Conservation (phyloP, 2,797 vertebrate genomes). For the Sorex maritimensis region DNA sequence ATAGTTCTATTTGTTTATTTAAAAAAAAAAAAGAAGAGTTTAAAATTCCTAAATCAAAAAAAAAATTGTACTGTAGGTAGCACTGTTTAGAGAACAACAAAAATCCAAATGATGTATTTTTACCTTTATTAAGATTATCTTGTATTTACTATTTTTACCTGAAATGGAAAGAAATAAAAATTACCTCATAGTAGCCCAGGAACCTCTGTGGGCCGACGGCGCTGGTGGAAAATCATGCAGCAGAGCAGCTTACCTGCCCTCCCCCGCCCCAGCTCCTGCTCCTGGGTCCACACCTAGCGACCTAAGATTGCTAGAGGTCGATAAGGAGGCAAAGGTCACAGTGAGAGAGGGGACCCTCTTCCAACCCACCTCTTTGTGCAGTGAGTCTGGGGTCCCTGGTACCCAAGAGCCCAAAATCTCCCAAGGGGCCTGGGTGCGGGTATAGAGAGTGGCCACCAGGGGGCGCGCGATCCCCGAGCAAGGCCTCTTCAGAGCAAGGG, state of each 20-base stretch:
- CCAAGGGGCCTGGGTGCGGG: not conserved
- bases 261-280: not conserved
- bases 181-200: constrained; percentile 90
- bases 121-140: constrained; percentile 93
- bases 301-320: not conserved
- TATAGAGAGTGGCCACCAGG: constrained; percentile 68
- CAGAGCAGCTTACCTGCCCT: no score
- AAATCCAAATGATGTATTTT: constrained; percentile 91
- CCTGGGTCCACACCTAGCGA: not conserved
- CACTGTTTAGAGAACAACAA: constrained; percentile 88
- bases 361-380: fast-evolving
- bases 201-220: constrained; percentile 75
- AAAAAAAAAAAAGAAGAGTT: constrained; percentile 75
- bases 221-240: not conserved
- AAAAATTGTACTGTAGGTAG: constrained; percentile 89
- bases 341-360: not conserved
- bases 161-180: constrained; percentile 90
- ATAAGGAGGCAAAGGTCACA: not conserved
- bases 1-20: constrained; percentile 92
- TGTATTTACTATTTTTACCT: constrained; percentile 96
- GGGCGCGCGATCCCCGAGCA: constrained; percentile 69
- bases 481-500: not conserved
- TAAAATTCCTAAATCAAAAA: constrained; percentile 81
- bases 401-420: not conserved
- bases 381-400: fast-evolving